Base-by-base conservation (phyloP, 2,797 vertebrate species). In the Lacerta agilis region DNA sequence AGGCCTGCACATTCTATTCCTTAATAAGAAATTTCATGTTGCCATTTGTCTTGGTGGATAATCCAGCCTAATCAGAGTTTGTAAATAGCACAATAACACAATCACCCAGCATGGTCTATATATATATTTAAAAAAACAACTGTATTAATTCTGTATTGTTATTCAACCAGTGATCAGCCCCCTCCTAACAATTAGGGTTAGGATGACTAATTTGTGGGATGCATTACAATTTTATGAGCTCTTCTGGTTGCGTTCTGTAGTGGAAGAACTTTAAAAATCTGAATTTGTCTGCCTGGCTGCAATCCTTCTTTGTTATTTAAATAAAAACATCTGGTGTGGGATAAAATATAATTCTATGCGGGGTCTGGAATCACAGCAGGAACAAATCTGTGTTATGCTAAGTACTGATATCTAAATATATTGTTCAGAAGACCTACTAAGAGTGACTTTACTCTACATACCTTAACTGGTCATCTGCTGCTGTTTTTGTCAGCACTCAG, bases 101-200 rank as follows among this genome's bases (percentile, higher is more conserved):
- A 77, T 41, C n/a, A 36, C 20, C 23, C 43, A 83, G 33, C 61
- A 83, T 29, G 20, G 38, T 45, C 75, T 66, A 66, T 66, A 55
- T 55, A 13, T 13, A 13, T 66, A n/a, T 45, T 36, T 36, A 13
- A 3, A 13, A 10, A 49, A 49, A 15, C 15, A 15, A 11, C 82
- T 91, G 67, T 88, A 94, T 91, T 92, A 90, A 90, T 90, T 87
- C 88, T 61, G 92, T 10, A 64, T 23, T 71, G 55, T 49, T 82
- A 38, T 67, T 83, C 81, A 69, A 27, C 33, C 43, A 77, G 9
- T 67, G 49, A 75, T 61, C 82, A 69, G 11, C 13, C 33, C 66
- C 36, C 15, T 43, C 67, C 45, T 58, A 23, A 23, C 43, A n/a
- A 27, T 45, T 27, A 49, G 61, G 61, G 20, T 83, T 72, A 33